A percentile compares a stretch with the other conserved stretches of the same genome.
These are phyloP conservation scores for Catharus bicknelli DNA, from an alignment of 2,113 vertebrate species.

Conservation along the genomic window DNA sequence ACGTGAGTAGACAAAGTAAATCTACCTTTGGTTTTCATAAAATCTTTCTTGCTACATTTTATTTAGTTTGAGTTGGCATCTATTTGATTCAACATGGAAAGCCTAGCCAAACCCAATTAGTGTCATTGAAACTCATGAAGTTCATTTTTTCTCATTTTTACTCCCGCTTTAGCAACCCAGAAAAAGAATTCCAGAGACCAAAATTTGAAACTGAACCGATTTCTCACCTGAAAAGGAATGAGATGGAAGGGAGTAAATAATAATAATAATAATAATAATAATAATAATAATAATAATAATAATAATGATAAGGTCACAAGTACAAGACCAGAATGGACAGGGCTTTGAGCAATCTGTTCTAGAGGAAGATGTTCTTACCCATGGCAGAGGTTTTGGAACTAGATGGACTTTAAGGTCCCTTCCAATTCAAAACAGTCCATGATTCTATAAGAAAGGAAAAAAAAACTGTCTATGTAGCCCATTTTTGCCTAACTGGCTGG, in stretches of 20 bases:
- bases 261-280: background rate
- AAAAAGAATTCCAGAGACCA: background rate
- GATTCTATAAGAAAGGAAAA: background rate
- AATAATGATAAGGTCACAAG: background rate
- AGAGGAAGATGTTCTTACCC: background rate
- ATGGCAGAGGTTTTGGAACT: background rate
- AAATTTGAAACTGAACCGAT: background rate
- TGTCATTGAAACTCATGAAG: slow-evolving; percentile 13
- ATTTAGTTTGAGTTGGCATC: slow-evolving; percentile 47
- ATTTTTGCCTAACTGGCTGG: background rate
- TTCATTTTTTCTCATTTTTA: background rate
- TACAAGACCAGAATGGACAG: background rate
- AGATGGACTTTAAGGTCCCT: background rate
- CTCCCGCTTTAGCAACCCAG: background rate
- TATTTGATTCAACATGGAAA: slow-evolving; percentile 42
- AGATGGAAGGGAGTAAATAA: background rate
- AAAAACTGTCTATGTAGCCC: rapidly evolving
- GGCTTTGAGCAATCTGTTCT: background rate
- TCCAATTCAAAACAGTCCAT: background rate
- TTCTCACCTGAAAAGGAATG: background rate
- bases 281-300: background rate
- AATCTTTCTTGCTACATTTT: slow-evolving; percentile 19
- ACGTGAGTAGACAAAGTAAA: slow-evolving; percentile 62
- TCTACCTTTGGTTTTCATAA: slow-evolving; percentile 51
- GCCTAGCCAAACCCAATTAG: slow-evolving; percentile 44